Conservation (phyloP, 2,888 invertebrate species). For the Drosophila anomalata region DNA sequence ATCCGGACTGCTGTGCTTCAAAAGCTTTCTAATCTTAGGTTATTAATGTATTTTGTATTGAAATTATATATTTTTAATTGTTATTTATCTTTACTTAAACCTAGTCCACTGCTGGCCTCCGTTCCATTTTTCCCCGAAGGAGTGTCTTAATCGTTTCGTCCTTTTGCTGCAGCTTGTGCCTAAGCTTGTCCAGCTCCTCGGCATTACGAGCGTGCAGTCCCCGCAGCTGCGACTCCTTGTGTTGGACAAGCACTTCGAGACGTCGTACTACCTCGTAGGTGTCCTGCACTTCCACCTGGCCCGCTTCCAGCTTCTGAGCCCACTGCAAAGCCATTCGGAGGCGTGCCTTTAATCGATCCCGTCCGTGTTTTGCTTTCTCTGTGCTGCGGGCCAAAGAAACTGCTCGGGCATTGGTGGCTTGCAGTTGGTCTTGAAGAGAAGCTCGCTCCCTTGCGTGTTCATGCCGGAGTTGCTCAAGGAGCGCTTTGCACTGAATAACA, state of each 20-base stretch:
- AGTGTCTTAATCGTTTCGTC: constrained; percentile 83
- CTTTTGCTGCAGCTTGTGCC: constrained; percentile 81
- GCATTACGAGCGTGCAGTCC: constrained; percentile 80
- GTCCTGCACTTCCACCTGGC: constrained; percentile 77
- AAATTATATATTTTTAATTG: constrained; percentile 79
- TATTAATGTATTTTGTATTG: constrained; percentile 79
- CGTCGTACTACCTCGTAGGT: constrained; percentile 82
- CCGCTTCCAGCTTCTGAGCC: constrained; percentile 82
- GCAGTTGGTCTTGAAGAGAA: constrained; percentile 63
- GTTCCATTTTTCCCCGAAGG: constrained; percentile 69
- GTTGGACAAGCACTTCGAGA: constrained; percentile 81
- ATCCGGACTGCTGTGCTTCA: constrained; percentile 69
- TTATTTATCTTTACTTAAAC: constrained; percentile 33
- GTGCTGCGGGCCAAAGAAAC: constrained; percentile 68
- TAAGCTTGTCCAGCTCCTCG: constrained; percentile 81
- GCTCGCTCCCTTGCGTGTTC: constrained; percentile 88
- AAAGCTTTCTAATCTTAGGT: constrained; percentile 74
- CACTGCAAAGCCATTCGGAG: constrained; percentile 82
- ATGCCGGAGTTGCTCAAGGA: constrained; percentile 90
- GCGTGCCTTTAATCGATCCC: constrained; percentile 81
- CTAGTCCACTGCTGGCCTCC: constrained; percentile 64
- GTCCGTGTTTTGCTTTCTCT: constrained; percentile 79
- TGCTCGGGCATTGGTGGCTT: constrained; percentile 52
- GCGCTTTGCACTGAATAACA: constrained; percentile 89
- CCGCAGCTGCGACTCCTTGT: constrained; percentile 83